Evolutionary conservation across 2,888 invertebrate species (phyloP).

Genomic region (Mermis nigrescens): DNA sequence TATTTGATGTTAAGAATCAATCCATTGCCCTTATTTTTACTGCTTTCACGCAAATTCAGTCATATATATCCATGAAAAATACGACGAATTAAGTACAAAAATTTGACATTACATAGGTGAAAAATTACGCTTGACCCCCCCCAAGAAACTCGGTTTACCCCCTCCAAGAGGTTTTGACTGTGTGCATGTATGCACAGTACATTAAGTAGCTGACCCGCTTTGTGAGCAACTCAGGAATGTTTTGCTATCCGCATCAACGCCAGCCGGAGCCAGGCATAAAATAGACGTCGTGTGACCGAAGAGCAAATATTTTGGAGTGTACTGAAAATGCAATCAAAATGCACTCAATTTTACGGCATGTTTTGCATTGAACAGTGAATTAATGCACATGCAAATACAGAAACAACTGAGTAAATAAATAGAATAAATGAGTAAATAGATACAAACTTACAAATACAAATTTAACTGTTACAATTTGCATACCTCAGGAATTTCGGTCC

Average conservation of each 20-base stretch:
- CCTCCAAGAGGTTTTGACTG: slow-evolving; percentile 14
- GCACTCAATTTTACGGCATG: too few species aligned
- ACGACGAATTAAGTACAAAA: not conserved
- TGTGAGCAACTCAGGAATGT: slow-evolving; percentile 83
- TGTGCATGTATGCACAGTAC: too few species aligned
- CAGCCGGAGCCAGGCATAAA: slow-evolving; percentile 53
- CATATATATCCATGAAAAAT: slow-evolving; percentile 8
- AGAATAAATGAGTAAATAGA: too few species aligned
- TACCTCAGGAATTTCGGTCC: too few species aligned
- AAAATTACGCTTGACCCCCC: too few species aligned
- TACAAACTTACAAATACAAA: too few species aligned
- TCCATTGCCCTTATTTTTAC: too few species aligned
- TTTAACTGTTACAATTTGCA: too few species aligned
- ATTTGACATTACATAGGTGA: not conserved
- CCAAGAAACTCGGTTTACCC: too few species aligned
- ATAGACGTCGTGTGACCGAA: slow-evolving; percentile 92
- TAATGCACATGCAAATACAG: not conserved
- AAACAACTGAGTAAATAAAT: not conserved
- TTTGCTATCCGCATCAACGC: slow-evolving; percentile 53
- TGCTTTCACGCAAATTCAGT: too few species aligned
- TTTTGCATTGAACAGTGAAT: not conserved
- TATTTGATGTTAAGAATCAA: too few species aligned
- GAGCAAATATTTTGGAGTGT: slow-evolving; percentile 71
- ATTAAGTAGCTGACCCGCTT: slow-evolving; percentile 47
- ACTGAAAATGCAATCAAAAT: slow-evolving; percentile 38